A percentile compares a stretch with the other conserved stretches of the same genome.
These are phyloP conservation scores for Rhabdomys pumilio DNA, from an alignment of 2,797 vertebrate species.

Conservation along the genomic window DNA sequence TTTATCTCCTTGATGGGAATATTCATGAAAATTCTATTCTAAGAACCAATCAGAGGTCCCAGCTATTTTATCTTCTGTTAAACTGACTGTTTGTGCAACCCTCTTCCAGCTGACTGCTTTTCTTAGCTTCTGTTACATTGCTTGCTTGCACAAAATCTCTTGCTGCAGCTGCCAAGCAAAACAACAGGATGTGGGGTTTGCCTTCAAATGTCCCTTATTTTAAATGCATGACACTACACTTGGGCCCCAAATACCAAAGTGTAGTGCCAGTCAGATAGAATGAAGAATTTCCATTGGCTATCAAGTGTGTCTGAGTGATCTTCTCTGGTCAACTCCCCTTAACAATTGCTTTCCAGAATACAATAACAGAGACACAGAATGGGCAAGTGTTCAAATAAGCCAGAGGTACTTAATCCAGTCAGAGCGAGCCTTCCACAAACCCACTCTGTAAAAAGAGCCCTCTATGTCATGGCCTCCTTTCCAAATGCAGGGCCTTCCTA, in stretches of 20 bases:
- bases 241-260: background rate
- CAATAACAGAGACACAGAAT: background rate
- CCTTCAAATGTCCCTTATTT: background rate
- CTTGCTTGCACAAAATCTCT: background rate
- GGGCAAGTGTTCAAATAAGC: background rate
- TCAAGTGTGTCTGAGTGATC: background rate
- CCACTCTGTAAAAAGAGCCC: background rate
- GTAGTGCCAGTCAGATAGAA: background rate
- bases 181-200: background rate
- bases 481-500: no score
- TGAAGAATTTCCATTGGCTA: background rate
- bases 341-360: background rate
- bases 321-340: background rate
- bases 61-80: background rate
- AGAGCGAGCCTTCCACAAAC: background rate
- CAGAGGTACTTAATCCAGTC: background rate
- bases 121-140: background rate
- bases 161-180: background rate
- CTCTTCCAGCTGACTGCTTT: no score
- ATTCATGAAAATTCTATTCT: background rate
- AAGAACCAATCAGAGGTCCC: background rate
- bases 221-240: background rate
- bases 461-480: background rate
- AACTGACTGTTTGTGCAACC: background rate
- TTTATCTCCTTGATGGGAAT: background rate